Conservation (phyloP, 2,888 invertebrate species). For the Platycnemis pennipes region DNA sequence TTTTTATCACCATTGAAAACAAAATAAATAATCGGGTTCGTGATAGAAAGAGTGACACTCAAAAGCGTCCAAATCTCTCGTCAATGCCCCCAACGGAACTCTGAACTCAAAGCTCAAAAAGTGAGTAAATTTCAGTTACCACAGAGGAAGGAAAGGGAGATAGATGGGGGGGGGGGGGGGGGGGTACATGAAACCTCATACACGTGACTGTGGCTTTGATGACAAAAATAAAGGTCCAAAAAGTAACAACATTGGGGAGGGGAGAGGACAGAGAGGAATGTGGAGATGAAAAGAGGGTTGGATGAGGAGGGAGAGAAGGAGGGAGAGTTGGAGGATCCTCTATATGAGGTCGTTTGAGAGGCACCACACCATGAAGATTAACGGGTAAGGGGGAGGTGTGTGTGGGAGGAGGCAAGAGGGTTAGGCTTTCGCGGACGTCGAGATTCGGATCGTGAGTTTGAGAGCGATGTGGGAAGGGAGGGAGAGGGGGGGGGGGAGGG, state of each 20-base stretch:
- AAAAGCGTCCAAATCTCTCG: no score
- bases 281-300: not conserved
- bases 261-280: not conserved
- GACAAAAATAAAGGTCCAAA: not conserved
- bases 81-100: not conserved
- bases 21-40: no score
- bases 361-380: slow-evolving; percentile 48
- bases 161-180: not conserved
- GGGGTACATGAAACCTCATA: not conserved
- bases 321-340: not conserved
- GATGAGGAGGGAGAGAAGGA: not conserved
- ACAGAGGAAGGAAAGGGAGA: not conserved
- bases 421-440: slow-evolving; percentile 55
- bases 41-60: no score
- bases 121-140: not conserved
- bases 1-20: no score
- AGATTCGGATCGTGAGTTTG: slow-evolving; percentile 61
- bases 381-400: not conserved
- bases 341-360: slow-evolving; percentile 24
- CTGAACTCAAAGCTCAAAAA: not conserved
- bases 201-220: slow-evolving; percentile 8
- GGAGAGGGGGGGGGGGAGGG: not conserved
- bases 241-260: not conserved
- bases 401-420: not conserved
- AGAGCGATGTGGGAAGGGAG: not conserved